Evolutionary conservation across 2,113 vertebrate genomes (phyloP).

Genomic region (Probosciger aterrimus): DNA sequence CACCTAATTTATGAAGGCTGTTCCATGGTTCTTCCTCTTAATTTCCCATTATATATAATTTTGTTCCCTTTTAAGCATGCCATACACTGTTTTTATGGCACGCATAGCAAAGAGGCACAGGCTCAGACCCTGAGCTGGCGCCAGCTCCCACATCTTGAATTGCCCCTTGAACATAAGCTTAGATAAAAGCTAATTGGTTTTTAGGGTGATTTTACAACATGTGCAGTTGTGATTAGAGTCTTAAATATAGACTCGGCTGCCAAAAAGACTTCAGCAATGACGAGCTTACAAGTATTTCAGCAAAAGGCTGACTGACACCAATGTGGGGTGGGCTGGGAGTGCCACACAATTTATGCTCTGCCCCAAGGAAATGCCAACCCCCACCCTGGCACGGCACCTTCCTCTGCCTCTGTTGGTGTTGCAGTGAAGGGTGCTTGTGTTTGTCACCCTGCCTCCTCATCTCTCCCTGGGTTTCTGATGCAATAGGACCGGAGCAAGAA

Average conservation of each 20-base stretch:
- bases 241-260: slow-evolving; percentile 20
- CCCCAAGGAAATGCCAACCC: not conserved
- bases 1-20: slow-evolving; percentile 12
- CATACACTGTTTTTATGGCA: not conserved
- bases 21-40: slow-evolving; percentile 32
- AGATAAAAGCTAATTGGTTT: slow-evolving; percentile 50
- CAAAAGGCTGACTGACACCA: not conserved
- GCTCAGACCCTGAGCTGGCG: not conserved
- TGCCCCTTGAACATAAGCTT: slow-evolving; percentile 42
- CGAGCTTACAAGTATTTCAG: slow-evolving; percentile 4
- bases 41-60: slow-evolving; percentile 27
- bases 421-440: not conserved
- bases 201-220: slow-evolving; percentile 16
- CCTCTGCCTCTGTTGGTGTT: not conserved
- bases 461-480: not conserved
- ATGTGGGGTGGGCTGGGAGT: not conserved
- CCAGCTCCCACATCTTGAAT: slow-evolving; percentile 24
- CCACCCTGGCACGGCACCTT: not conserved
- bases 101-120: not conserved
- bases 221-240: slow-evolving; percentile 48
- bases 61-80: not conserved
- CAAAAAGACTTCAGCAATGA: slow-evolving; percentile 22
- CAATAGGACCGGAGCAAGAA: not conserved
- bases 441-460: not conserved
- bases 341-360: not conserved